Base-by-base conservation (phyloP, 2,113 vertebrate genomes). In the Ictidomys tridecemlineatus region DNA sequence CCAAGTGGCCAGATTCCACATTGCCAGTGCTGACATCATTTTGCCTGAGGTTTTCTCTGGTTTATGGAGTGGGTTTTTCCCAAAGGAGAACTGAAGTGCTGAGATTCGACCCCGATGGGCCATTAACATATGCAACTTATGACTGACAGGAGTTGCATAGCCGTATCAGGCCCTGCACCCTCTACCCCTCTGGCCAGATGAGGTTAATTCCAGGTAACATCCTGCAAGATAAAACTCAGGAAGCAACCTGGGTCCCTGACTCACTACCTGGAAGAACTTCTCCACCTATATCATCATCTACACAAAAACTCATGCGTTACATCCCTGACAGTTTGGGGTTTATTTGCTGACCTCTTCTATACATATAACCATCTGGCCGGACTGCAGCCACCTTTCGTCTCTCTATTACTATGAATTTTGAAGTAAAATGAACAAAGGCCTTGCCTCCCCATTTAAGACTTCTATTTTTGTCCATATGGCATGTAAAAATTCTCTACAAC, bases 91-190 rank as follows among this genome's bases (percentile, higher is more conserved):
- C 70, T 74, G 8, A 51, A 78, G 45, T n/a, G 18, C 78, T 22
- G 11, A 37, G 34, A 80, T 87, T 76, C 45, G 22, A 34, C 30
- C 32, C 67, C 5, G 14, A 6, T n/a, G 67, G 61, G 67, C 8
- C 67, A 70, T 32, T 70, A n/a, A 17, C 34, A 17, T 34, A n/a
- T n/a, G 67, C 37, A 51, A 13, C 14, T n/a, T 67, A 26, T 24
- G 39, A 58, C 63, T 73, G 22, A 53, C 8, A 30, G 42, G 28
- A 72, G 42, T 10, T 1, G 9, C 1, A 0, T 2, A 14, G 39
- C 48, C 65, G 24, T 8, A 39, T 28, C 16, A 4, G 34, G 39
- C 8, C 32, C n/a, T 4, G 14, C 7, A 24, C 1, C 6, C 30
- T 12, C 51, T 3, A 45, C 11, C 7, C 56, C 42, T 34, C 17